These are phyloP conservation scores for Cephus pulcher DNA, from an alignment of 2,888 invertebrate species.

Conservation along the genomic window DNA sequence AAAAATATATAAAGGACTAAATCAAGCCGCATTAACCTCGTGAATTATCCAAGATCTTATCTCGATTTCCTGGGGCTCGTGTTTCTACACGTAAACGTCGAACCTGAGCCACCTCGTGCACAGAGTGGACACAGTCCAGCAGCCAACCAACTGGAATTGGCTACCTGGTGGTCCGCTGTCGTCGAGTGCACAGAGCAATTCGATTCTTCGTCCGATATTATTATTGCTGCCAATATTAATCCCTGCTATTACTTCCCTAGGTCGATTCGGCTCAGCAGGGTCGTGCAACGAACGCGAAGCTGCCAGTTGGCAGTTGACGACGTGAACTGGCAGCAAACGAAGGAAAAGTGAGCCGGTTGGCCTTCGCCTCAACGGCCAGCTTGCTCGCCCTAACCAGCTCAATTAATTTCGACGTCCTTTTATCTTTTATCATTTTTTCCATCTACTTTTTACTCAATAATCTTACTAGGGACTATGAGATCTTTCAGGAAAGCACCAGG, in stretches of 20 bases:
- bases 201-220: background rate
- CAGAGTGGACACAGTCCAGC: background rate
- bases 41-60: background rate
- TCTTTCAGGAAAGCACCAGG: background rate
- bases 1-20: background rate
- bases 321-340: conserved; percentile 44
- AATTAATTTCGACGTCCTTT: conserved; percentile 24
- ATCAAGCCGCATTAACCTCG: background rate
- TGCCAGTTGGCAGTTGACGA: background rate
- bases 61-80: background rate
- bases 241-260: background rate
- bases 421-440: background rate
- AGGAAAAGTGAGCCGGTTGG: conserved; percentile 56
- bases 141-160: background rate
- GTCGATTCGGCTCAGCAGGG: background rate
- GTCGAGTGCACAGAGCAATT: background rate
- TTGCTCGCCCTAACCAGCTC: conserved; percentile 17
- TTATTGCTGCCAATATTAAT: background rate
- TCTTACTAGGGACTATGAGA: background rate
- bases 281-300: background rate
- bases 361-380: conserved; percentile 48
- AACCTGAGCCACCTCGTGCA: background rate
- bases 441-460: background rate
- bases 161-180: background rate
- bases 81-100: background rate